These are phyloP conservation scores for Sardina pilchardus DNA, from an alignment of 2,113 vertebrate species.

Conservation along the genomic window DNA sequence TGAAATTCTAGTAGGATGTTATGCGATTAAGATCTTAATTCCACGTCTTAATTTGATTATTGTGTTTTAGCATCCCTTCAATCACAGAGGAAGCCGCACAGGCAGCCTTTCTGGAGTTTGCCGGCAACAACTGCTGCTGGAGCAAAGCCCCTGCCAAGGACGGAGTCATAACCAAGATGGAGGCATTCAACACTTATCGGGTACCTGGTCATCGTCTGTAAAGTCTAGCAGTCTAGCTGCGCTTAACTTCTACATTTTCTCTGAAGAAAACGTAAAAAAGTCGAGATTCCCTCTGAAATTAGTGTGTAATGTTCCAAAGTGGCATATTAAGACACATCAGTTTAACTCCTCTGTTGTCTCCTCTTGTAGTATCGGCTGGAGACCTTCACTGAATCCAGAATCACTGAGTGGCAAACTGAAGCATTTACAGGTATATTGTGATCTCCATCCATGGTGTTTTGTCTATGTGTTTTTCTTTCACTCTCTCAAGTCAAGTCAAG, in stretches of 20 bases:
- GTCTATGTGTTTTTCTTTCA: not conserved
- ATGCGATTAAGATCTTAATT: not conserved
- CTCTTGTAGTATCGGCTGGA: slow-evolving; percentile 61
- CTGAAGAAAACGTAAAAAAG: not conserved
- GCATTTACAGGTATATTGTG: slow-evolving; percentile 52
- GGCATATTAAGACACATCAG: not conserved
- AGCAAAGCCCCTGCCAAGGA: slow-evolving; percentile 61
- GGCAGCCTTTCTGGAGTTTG: slow-evolving; percentile 45
- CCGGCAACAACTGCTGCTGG: slow-evolving; percentile 62
- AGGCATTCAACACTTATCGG: slow-evolving; percentile 67
- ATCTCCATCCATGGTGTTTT: not conserved
- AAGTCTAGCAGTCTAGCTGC: not conserved
- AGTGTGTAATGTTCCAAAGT: no score
- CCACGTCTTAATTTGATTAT: not conserved
- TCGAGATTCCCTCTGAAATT: not conserved
- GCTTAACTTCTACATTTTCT: not conserved
- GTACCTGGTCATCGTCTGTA: slow-evolving; percentile 44
- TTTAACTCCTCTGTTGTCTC: no score
- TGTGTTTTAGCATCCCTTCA: slow-evolving; percentile 56
- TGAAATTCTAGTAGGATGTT: not conserved
- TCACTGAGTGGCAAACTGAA: slow-evolving; percentile 56
- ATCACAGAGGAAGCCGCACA: slow-evolving; percentile 61
- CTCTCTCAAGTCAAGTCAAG: no score
- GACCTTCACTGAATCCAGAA: slow-evolving; percentile 67
- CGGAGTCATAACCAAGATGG: slow-evolving; percentile 60